Conservation (phyloP, 2,797 vertebrate genomes). For the Coregonus suidteri region DNA sequence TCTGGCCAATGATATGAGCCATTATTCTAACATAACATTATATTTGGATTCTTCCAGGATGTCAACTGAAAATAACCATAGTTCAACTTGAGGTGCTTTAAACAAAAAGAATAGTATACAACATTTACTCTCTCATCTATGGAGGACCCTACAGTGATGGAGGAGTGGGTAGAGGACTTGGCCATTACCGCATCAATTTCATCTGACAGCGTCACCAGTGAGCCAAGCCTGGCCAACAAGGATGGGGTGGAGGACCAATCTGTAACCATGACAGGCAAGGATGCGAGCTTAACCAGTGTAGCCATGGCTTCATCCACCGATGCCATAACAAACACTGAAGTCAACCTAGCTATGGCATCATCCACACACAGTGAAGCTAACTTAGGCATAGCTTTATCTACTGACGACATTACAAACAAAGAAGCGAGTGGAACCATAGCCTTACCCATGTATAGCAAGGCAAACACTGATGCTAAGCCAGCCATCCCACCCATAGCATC, state of each 20-base stretch:
- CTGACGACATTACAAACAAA: constrained; percentile 1
- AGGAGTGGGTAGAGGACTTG: constrained; percentile 28
- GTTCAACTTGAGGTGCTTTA: constrained; percentile 24
- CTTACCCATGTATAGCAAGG: constrained; percentile 24
- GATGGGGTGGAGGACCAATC: constrained; percentile 46
- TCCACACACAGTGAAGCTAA: constrained; percentile 49
- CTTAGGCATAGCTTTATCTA: constrained; percentile 34
- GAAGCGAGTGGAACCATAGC: constrained; percentile 14
- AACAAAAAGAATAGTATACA: constrained; percentile 2
- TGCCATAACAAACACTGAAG: not conserved
- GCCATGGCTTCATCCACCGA: constrained; percentile 48
- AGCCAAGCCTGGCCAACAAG: constrained; percentile 25
- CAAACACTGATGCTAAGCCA: constrained; percentile 33
- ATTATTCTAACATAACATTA: not conserved
- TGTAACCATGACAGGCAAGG: constrained; percentile 50
- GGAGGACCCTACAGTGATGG: constrained; percentile 41
- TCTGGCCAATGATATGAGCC: not conserved
- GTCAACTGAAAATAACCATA: constrained; percentile 42
- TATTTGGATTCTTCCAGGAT: constrained; percentile 19
- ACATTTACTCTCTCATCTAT: constrained; percentile 21
- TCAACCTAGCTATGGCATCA: not conserved
- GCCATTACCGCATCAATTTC: not conserved
- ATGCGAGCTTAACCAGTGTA: constrained; percentile 34
- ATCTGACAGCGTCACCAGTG: not conserved
- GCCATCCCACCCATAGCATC: constrained; percentile 48